Base-by-base conservation (phyloP, 2,113 vertebrate species). In the Craseonycteris thonglongyai region DNA sequence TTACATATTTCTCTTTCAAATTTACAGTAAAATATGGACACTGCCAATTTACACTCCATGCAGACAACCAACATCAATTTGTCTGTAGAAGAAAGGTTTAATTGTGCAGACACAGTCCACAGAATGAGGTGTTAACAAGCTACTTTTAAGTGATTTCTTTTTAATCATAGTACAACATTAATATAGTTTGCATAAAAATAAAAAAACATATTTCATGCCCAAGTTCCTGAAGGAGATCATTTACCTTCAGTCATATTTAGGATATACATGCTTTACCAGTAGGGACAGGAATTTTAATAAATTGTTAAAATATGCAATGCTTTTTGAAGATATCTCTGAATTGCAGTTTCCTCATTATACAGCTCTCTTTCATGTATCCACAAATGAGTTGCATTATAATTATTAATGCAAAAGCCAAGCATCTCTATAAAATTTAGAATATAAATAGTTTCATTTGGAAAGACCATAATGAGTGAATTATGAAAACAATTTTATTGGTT, bases 401-500 rank as follows among this genome's bases (percentile, higher is more conserved):
- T 95, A 92, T 92, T 61, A 59, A 93, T 54, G 61, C 26, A 59
- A 56, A 95, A 78, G 33, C 7, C 69, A 35, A 42, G 5, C 11
- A 65, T 75, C 35, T 66, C 12, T 54, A 35, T 54, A 94, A 91
- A 85, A 38, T 80, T 86, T n/a, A 96, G 5, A 49, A 89, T 58
- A 87, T 76, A 88, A 83, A 65, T 80, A 88, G 14, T 47, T 79
- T 87, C 84, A 13, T 56, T 84, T 86, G 28, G 38, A n/a, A 84
- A 90, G 33, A 92, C 68, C 68, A 33, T 84, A n/a, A 38, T 93
- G 22, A 93, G 28, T 92, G 61, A 92, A 54, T 78, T 65, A 79
- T 63, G 24, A 66, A 59, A 84, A 11, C 14, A 42, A 80, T 92
- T 96, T 91, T 90, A 90, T 82, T 93, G 66, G n/a, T 85, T 94